Base-by-base conservation (phyloP, 1,140 invertebrate genomes). In the Diorhabda carinulata region DNA sequence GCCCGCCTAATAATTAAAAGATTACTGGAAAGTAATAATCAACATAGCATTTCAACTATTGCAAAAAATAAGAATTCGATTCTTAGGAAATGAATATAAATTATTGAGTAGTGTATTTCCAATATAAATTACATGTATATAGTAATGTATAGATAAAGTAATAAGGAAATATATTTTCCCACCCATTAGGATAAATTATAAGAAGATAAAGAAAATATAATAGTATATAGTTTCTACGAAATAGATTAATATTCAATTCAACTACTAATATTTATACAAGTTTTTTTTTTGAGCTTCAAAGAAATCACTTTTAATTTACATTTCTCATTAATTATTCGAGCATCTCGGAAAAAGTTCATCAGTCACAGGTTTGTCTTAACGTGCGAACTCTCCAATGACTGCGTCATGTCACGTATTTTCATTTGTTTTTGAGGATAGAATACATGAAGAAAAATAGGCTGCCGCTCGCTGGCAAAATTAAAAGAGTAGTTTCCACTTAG, bases 381-480 rank as follows among this genome's bases (percentile, higher is more conserved):
- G 47, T 52, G n/a, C 6, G 47, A 52, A 25, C 25, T 52, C 47
- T 52, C 6, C 47, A n/a, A 52, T 52, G 47, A 52, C 47, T 52
- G 47, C 47, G 47, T n/a, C 47, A 52, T 52, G 47, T 52, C 47
- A 52, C 47, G 47, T 52, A 52, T 52, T 52, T 52, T 52, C 47
- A 52, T 52, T 52, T 52, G 47, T 52, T 52, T 52, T 52, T 52
- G 47, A 52, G 47, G 47, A 52, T 52, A n/a, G 47, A n/a, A 52
- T 52, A 52, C 47, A 52, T 52, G 47, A 52, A 52, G 47, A 52
- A 52, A 52, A 52, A 52, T 52, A 52, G 47, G 47, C 47, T 52
- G 6, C 6, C n/a, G 47, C n/a, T 52, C 47, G 47, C 47, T 52
- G 47, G 47, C 47, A 52, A 52, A 52, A 52, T 52, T 52, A 52